phyloP scores from a whole-genome alignment of 2,113 vertebrate species.

The Micronycteris hirsuta region DNA sequence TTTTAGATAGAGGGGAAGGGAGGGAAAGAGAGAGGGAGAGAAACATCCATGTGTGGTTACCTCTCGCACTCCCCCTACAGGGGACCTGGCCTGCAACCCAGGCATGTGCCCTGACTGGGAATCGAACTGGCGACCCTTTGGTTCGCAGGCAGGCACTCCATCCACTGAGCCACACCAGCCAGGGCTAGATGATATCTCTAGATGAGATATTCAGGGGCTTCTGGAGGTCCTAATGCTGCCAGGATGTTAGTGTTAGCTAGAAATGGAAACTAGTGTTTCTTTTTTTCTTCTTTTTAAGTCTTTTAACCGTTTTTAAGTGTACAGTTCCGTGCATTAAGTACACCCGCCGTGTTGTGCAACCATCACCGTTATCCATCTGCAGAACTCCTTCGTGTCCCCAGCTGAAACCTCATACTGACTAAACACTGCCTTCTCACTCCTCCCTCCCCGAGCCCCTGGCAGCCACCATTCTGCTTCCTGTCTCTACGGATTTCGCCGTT shows the following conservation, averaged over 20 bases:
- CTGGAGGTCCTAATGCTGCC: background rate
- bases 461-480: background rate
- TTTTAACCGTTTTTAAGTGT: background rate
- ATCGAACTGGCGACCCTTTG: too few species aligned
- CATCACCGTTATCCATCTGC: background rate
- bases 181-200: background rate
- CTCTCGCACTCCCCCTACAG: too few species aligned
- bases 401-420: background rate
- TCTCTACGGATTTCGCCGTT: background rate
- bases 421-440: background rate
- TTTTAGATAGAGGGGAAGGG: too few species aligned
- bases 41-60: too few species aligned
- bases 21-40: too few species aligned
- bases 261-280: background rate
- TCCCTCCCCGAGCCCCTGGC: background rate
- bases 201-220: background rate
- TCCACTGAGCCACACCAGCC: too few species aligned
- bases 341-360: background rate
- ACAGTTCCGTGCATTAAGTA: background rate
- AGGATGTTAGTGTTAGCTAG: background rate
- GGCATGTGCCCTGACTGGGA: too few species aligned
- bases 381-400: background rate
- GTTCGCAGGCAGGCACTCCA: too few species aligned
- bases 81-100: too few species aligned
- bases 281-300: background rate